Base-by-base conservation (phyloP, 2,797 vertebrate genomes). In the Austrolebias charrua region DNA sequence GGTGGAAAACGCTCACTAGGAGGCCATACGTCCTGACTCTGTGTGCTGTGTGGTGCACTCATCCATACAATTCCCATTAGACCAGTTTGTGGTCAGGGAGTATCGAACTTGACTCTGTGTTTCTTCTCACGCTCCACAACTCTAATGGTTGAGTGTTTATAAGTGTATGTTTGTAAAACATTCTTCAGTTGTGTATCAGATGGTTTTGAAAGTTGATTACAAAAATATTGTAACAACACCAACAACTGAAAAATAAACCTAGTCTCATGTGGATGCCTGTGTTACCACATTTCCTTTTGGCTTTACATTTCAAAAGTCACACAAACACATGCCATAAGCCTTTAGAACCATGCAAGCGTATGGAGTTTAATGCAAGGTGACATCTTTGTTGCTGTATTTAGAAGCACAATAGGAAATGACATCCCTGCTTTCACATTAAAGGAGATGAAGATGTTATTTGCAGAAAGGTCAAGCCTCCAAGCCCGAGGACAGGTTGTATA, bases 51-150 rank as follows among this genome's bases (percentile, higher is more conserved):
- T 67, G 69, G 72, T 33, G 76, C 85, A 77, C 71, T 87, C 78
- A 88, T 76, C 85, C 87, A 73, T 83, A 71, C 75, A 68, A 90
- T 89, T 89, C 81, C 90, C 82, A 91, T 91, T 88, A 91, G 78
- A 58, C 57, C 65, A 69, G 73, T 73, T 55, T 69, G 71, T 73
- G 78, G 77, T 80, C 84, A 75, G 74, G 79, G 71, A 71, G 65
- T 75, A 73, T 71, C 70, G 8, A 75, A 60, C 64, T 46, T 70
- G 52, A 72, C 63, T 79, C 53, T 33, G 52, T 78, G 63, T 78
- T 80, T 80, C 71, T 69, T 57, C 73, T 70, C 71, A 63, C 69
- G 49, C 60, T 64, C 31, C 52, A 54, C 57, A 53, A 51, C 56
- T 55, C 46, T 59, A 59, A 43, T 57, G 50, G 50, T 43, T 29